Conservation (phyloP, 2,113 vertebrate genomes). For the Andinoacara biseriatus region DNA sequence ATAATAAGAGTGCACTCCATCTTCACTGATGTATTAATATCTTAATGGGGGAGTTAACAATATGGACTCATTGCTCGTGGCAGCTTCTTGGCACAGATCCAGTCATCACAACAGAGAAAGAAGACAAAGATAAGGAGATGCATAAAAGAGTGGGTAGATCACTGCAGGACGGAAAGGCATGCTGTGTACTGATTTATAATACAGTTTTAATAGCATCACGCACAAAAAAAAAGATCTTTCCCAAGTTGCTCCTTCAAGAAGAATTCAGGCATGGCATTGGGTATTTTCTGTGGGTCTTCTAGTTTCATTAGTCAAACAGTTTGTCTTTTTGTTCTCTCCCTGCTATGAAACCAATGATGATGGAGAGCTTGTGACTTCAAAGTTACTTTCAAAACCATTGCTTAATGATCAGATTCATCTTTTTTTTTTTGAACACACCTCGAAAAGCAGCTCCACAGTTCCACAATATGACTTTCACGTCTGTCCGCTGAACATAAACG, state of each 20-base stretch:
- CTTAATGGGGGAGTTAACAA: constrained; percentile 40
- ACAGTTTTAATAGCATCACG: constrained; percentile 21
- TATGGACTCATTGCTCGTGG: constrained; percentile 21
- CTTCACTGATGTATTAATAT: constrained; percentile 31
- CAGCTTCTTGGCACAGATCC: constrained; percentile 42
- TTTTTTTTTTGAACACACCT: constrained; percentile 8
- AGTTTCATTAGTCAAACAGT: constrained; percentile 12
- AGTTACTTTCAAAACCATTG: neutral
- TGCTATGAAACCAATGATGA: constrained; percentile 18
- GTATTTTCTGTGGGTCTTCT: constrained; percentile 6
- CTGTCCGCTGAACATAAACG: neutral
- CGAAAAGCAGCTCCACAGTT: neutral
- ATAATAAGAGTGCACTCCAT: constrained; percentile 32
- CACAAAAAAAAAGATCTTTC: constrained; percentile 24
- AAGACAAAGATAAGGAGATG: constrained; percentile 3
- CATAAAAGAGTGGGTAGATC: constrained; percentile 27
- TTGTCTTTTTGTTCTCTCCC: constrained; percentile 14
- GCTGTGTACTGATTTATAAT: constrained; percentile 30
- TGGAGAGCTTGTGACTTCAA: constrained; percentile 18
- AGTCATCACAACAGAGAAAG: constrained; percentile 18
- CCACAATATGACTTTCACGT: neutral
- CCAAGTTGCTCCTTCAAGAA: neutral
- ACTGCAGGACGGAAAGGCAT: constrained; percentile 24
- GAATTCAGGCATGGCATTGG: neutral
- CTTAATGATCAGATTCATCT: constrained; percentile 38